These are phyloP conservation scores for Urocitellus parryii DNA, from an alignment of 2,113 vertebrate species.

Conservation along the genomic window DNA sequence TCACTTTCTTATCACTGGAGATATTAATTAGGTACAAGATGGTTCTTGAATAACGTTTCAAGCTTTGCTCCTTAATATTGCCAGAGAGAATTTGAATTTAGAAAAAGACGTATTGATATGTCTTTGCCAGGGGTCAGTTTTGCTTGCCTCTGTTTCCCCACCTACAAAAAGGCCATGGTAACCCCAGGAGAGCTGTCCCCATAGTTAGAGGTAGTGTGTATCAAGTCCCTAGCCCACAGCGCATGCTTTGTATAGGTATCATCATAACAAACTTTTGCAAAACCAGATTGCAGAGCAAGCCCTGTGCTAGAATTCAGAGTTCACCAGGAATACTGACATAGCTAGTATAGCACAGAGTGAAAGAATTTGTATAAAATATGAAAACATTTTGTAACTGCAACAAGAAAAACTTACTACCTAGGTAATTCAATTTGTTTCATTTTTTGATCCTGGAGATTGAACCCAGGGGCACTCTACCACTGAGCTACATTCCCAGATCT, in stretches of 20 bases:
- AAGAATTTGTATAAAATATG: background rate
- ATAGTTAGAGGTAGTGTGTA: accelerated
- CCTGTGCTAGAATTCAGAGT: background rate
- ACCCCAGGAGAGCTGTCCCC: accelerated
- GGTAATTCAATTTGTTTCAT: too few relatives aligned
- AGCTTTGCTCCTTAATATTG: background rate
- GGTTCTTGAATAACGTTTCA: background rate
- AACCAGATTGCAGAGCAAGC: background rate
- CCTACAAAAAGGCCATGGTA: background rate
- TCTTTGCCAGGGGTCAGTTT: background rate
- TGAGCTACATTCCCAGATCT: too few relatives aligned
- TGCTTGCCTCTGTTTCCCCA: background rate
- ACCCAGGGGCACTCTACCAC: too few relatives aligned
- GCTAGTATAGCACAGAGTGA: background rate
- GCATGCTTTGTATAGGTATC: accelerated
- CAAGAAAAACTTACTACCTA: background rate
- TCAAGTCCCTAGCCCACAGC: accelerated
- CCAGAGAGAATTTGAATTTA: background rate
- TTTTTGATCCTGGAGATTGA: too few relatives aligned
- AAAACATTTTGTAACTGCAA: background rate
- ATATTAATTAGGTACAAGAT: background rate
- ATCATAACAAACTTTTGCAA: too few relatives aligned
- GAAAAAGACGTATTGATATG: too few relatives aligned
- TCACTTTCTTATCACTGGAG: background rate
- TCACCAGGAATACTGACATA: background rate